These are phyloP conservation scores for Hydraecia micacea DNA, from an alignment of 2,888 invertebrate species.

Conservation along the genomic window DNA sequence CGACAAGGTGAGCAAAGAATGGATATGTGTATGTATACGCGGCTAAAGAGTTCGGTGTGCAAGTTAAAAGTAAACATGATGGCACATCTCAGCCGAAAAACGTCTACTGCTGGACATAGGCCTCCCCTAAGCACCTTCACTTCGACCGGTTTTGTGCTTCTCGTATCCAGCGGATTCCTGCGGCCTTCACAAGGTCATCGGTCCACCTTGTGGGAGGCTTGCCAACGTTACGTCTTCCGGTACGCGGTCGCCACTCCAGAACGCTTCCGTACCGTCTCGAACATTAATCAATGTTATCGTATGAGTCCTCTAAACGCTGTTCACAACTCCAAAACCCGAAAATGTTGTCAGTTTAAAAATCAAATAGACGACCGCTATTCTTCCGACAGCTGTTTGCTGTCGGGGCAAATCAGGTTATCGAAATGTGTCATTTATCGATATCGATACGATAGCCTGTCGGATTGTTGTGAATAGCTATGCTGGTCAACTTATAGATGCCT, in stretches of 20 bases:
- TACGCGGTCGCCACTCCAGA: neutral
- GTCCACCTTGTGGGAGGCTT: neutral
- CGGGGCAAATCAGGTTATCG: neutral
- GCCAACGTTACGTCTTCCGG: neutral
- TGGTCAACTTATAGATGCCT: neutral
- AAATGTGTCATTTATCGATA: too few relatives aligned
- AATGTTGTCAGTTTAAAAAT: neutral
- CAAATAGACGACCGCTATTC: neutral
- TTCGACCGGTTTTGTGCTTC: neutral
- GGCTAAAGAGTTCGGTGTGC: constrained; percentile 7
- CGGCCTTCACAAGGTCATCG: neutral
- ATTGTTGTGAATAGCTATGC: too few relatives aligned
- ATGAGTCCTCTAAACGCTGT: neutral
- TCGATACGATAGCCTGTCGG: too few relatives aligned
- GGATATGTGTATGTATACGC: neutral
- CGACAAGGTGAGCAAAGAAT: neutral
- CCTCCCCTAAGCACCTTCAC: neutral
- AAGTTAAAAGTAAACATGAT: neutral
- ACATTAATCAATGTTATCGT: neutral
- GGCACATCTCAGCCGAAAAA: neutral
- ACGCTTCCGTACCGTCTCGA: neutral
- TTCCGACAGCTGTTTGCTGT: neutral
- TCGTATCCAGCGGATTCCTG: neutral
- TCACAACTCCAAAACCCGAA: neutral
- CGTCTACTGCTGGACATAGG: neutral